Conservation (phyloP, 2,113 vertebrate genomes). For the Erythrocercus mccallii region DNA sequence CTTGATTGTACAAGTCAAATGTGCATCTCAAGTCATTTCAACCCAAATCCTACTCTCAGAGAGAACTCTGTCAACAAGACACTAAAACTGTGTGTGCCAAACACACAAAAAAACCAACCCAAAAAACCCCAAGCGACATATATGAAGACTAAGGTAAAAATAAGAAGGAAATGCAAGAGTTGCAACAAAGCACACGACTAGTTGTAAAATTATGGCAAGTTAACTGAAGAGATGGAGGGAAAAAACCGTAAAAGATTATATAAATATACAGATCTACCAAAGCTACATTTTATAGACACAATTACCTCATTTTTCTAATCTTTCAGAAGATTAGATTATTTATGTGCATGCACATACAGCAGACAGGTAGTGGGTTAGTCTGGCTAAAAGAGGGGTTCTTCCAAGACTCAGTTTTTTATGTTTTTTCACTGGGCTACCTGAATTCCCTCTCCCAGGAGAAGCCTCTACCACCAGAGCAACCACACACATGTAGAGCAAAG, state of each 20-base stretch:
- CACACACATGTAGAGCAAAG: neutral
- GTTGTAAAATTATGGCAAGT: neutral
- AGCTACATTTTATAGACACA: neutral
- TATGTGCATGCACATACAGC: neutral
- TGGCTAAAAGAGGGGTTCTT: neutral
- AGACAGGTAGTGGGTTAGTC: neutral
- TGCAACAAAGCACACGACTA: neutral
- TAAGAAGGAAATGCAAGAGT: neutral
- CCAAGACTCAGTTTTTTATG: neutral
- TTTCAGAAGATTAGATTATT: neutral
- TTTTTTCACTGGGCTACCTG: neutral
- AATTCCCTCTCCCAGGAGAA: neutral
- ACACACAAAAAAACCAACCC: neutral
- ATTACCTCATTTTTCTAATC: neutral
- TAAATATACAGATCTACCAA: neutral
- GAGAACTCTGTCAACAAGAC: neutral
- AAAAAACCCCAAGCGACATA: neutral
- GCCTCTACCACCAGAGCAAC: neutral
- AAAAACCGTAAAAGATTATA: rapidly evolving
- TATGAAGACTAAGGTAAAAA: neutral
- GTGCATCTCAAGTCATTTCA: neutral
- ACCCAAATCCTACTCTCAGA: neutral
- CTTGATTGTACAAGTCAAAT: neutral
- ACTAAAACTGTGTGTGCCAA: neutral
- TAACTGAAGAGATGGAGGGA: neutral